Percentiles rank a stretch among this genome's conserved stretches.
These are phyloP conservation scores for Dyspetes luteomarginatus DNA, from an alignment of 2,888 invertebrate species.

Conservation along the genomic window DNA sequence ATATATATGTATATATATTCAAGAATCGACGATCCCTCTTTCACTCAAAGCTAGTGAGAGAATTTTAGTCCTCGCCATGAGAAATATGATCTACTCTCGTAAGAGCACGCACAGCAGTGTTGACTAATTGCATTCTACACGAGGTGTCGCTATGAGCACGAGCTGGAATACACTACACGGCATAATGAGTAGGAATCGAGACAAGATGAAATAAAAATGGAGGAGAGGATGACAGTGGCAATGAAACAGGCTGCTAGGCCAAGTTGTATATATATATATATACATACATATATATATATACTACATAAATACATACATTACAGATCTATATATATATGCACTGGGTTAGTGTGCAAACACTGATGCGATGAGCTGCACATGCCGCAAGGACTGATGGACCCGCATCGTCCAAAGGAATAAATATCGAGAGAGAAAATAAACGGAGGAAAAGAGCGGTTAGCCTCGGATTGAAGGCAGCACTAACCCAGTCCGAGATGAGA, in stretches of 20 bases:
- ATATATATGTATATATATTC: background rate
- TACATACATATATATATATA: background rate
- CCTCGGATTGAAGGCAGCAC: slow-evolving; percentile 67
- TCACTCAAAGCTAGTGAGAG: too few species aligned
- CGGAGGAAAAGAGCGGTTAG: slow-evolving; percentile 57
- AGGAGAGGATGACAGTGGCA: slow-evolving; percentile 32
- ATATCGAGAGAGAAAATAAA: slow-evolving; percentile 63
- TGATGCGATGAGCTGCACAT: background rate
- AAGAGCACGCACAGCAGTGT: background rate
- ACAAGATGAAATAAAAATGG: slow-evolving; percentile 4
- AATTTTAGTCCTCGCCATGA: background rate
- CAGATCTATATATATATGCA: too few species aligned
- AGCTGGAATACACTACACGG: background rate
- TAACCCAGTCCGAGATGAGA: slow-evolving; percentile 64
- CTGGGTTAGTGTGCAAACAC: too few species aligned
- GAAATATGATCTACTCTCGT: slow-evolving; percentile 27
- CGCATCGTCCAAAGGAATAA: slow-evolving; percentile 73
- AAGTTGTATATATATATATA: slow-evolving; percentile 40
- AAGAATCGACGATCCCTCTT: background rate
- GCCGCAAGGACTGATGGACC: slow-evolving; percentile 66
- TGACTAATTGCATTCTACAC: slow-evolving; percentile 31
- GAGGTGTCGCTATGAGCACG: slow-evolving; percentile 39
- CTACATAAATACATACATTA: too few species aligned
- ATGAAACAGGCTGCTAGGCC: slow-evolving; percentile 65
- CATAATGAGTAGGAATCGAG: slow-evolving; percentile 16